These are phyloP conservation scores for Herpetotheres cachinnans DNA, from an alignment of 2,113 vertebrate species.

Conservation along the genomic window DNA sequence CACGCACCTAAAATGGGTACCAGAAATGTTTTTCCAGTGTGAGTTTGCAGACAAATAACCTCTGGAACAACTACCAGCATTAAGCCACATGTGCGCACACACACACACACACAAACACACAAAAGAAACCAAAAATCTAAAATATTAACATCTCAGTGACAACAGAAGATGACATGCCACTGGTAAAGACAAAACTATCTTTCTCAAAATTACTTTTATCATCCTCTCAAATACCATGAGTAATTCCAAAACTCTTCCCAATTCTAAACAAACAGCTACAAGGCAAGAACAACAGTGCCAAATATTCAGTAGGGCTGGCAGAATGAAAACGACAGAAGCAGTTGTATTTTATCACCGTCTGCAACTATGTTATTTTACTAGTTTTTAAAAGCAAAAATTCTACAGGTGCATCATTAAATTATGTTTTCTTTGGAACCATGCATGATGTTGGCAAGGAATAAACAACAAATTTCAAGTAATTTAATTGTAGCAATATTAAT, in stretches of 20 bases:
- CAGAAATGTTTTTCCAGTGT: background rate
- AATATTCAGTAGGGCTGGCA: background rate
- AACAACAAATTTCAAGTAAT: background rate
- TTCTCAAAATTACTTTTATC: background rate
- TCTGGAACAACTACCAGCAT: background rate
- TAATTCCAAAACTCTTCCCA: background rate
- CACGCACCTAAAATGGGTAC: fast-evolving
- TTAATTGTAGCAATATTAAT: background rate
- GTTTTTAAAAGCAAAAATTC: background rate
- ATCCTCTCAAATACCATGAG: background rate
- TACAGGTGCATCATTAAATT: background rate
- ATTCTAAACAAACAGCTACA: background rate
- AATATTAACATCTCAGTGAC: background rate
- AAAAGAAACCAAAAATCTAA: background rate
- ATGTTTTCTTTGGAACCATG: background rate
- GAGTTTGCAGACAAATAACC: background rate
- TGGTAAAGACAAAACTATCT: background rate
- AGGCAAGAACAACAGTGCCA: background rate
- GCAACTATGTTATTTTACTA: background rate
- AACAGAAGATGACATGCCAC: fast-evolving
- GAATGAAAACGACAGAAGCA: background rate
- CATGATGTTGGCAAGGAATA: background rate
- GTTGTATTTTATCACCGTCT: background rate
- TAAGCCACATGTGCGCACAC: background rate
- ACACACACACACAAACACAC: background rate